A percentile compares a stretch with the other conserved stretches of the same genome.
phyloP scores from a whole-genome alignment of 1,140 invertebrate species.

The Drosophila mauritiana region DNA sequence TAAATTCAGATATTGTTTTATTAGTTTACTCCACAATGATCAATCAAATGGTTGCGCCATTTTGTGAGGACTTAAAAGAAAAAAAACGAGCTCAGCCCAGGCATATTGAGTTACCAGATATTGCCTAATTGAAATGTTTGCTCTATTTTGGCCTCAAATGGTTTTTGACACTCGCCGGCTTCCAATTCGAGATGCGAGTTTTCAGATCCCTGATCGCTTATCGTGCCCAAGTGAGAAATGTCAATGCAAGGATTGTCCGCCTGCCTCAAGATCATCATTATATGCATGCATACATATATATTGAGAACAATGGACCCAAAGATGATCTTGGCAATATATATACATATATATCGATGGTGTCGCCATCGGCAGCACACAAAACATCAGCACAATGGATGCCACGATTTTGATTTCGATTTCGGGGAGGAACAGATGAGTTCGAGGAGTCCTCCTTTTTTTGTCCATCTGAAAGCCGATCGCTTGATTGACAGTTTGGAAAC shows the following conservation, averaged over 20 bases:
- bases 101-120: slow-evolving; percentile 50
- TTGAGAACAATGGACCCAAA: slow-evolving; percentile 27
- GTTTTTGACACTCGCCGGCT: slow-evolving; percentile 44
- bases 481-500: slow-evolving; percentile 42
- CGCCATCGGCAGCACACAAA: slow-evolving; percentile 56
- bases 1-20: too few relatives aligned
- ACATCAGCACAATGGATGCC: slow-evolving; percentile 48
- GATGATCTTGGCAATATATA: slow-evolving; percentile 24
- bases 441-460: slow-evolving; percentile 9
- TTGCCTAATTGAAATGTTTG: slow-evolving; percentile 62
- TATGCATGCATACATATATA: background rate
- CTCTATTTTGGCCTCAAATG: slow-evolving; percentile 50
- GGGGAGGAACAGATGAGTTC: slow-evolving; percentile 39
- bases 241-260: slow-evolving; percentile 46
- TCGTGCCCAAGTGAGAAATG: slow-evolving; percentile 58
- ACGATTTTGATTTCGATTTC: slow-evolving; percentile 13
- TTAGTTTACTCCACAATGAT: background rate
- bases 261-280: slow-evolving; percentile 18
- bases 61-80: background rate
- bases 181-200: slow-evolving; percentile 22
- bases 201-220: slow-evolving; percentile 29
- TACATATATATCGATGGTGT: slow-evolving; percentile 32
- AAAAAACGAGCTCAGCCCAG: background rate
- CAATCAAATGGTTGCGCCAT: slow-evolving; percentile 3
- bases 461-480: slow-evolving; percentile 44